These are phyloP conservation scores for Rhopilema esculentum DNA, from an alignment of 30 jellyfish, hydroid and myxozoan species.

Conservation along the genomic window DNA sequence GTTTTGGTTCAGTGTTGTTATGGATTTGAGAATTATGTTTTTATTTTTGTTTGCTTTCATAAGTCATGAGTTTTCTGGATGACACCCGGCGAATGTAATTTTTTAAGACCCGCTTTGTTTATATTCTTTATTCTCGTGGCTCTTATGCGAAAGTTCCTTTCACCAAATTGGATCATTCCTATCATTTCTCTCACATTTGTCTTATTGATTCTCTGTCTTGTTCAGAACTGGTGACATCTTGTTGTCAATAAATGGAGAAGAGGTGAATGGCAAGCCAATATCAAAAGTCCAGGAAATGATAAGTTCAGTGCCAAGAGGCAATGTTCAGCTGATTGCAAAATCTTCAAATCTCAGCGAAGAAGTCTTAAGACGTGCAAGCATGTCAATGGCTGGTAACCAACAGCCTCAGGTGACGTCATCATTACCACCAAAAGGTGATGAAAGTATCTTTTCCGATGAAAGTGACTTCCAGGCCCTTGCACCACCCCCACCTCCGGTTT, in stretches of 20 bases:
- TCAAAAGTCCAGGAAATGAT: slow-evolving; percentile 81
- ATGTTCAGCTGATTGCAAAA: slow-evolving; percentile 79
- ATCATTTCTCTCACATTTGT: not conserved
- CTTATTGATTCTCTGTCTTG: not conserved
- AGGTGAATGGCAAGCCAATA: slow-evolving; percentile 91
- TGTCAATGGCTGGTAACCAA: not conserved
- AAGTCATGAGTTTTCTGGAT: too few species aligned
- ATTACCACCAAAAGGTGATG: slow-evolving; percentile 33
- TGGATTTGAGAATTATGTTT: too few species aligned
- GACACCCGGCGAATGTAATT: too few species aligned
- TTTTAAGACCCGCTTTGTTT: too few species aligned
- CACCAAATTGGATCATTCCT: too few species aligned
- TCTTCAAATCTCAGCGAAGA: slow-evolving; percentile 62
- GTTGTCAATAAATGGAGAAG: slow-evolving; percentile 85
- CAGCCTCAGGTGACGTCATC: not conserved
- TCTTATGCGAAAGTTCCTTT: too few species aligned
- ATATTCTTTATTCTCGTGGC: too few species aligned
- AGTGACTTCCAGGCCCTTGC: slow-evolving; percentile 62
- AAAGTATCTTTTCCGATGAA: slow-evolving; percentile 63
- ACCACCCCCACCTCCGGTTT: slow-evolving; percentile 74
- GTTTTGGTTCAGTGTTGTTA: too few species aligned
- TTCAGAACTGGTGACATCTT: slow-evolving; percentile 87
- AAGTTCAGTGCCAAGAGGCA: slow-evolving; percentile 87
- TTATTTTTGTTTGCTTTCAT: too few species aligned
- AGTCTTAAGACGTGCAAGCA: slow-evolving; percentile 38